Conservation (phyloP, 92 coral and sea anemone genomes). For the Pocillopora meandrina region DNA sequence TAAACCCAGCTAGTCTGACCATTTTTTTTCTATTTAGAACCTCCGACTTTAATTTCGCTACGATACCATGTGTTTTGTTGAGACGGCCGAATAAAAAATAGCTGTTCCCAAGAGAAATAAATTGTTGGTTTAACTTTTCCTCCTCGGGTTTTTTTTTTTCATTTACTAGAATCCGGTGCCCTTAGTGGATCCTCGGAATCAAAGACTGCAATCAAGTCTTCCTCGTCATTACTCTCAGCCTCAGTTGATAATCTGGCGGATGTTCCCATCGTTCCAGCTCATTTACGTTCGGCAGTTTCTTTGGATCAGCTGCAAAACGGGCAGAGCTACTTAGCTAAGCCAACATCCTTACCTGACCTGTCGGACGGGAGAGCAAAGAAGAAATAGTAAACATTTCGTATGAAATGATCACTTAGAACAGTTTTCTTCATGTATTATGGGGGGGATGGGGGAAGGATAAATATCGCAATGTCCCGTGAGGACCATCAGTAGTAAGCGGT, state of each 20-base stretch:
- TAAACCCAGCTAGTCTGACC: background rate
- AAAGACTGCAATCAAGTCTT: conserved; percentile 8
- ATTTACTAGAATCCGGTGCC: conserved; percentile 6
- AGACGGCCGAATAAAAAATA: background rate
- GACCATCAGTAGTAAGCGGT: too few species aligned
- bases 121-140: too few species aligned
- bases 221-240: conserved; percentile 3
- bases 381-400: conserved; percentile 10
- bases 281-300: conserved; percentile 50
- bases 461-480: too few species aligned
- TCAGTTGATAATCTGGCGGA: conserved; percentile 7
- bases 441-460: too few species aligned
- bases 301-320: conserved; percentile 44
- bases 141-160: background rate
- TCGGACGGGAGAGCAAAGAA: conserved; percentile 45
- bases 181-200: conserved; percentile 6
- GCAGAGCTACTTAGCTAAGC: conserved; percentile 26
- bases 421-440: too few species aligned
- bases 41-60: background rate
- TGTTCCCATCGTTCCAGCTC: conserved; percentile 14
- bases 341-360: conserved; percentile 67
- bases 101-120: too few species aligned
- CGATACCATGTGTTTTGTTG: background rate
- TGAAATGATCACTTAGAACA: background rate
- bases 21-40: too few species aligned